Conservation (phyloP, 1,140 invertebrate genomes). For the Melitaea cinxia region DNA sequence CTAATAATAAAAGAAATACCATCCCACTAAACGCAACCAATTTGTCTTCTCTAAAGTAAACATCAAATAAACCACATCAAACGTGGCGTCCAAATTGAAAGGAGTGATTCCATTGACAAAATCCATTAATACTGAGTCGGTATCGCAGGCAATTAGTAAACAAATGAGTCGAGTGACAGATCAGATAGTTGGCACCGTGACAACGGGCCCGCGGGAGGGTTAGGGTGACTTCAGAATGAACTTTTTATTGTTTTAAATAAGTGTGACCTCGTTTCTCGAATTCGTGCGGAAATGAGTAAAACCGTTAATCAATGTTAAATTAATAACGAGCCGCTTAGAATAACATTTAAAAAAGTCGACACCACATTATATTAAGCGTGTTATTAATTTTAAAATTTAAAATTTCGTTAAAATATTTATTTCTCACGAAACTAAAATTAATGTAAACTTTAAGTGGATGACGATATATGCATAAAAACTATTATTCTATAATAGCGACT, state of each 20-base stretch:
- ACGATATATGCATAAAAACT: no score
- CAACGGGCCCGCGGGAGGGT: conserved; percentile 45
- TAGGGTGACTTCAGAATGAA: conserved; percentile 35
- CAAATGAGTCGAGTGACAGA: conserved; percentile 77
- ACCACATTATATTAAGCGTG: no score
- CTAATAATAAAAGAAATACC: conserved; percentile 41
- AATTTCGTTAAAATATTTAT: no score
- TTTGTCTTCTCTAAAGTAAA: conserved; percentile 70
- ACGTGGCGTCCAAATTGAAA: conserved; percentile 57
- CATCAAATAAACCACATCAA: conserved; percentile 67
- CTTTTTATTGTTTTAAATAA: neutral
- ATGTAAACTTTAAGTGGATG: no score
- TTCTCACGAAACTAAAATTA: no score
- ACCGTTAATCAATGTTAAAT: no score
- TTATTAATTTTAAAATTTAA: no score
- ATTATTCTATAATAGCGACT: no score
- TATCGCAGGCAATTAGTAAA: conserved; percentile 72
- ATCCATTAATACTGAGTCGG: conserved; percentile 70
- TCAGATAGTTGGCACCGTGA: conserved; percentile 68
- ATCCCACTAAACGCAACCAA: conserved; percentile 44
- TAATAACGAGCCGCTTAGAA: no score
- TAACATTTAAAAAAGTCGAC: no score
- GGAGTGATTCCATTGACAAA: conserved; percentile 70
- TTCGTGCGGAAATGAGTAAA: no score
- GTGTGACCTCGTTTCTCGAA: neutral